phyloP scores from a whole-genome alignment of 2,888 invertebrate genomes.

The Epirrita christyi region DNA sequence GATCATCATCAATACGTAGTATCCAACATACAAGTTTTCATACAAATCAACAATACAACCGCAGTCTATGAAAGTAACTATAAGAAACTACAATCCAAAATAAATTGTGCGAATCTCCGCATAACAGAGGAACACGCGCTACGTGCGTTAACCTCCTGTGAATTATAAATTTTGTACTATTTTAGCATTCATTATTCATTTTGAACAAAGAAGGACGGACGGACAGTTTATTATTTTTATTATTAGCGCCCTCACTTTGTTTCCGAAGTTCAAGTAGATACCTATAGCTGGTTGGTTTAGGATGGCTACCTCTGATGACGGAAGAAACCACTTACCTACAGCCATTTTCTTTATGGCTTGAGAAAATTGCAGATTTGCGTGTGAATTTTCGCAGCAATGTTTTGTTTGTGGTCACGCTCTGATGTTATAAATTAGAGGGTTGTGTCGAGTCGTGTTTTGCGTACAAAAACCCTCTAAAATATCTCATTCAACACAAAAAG shows the following conservation, averaged over 20 bases:
- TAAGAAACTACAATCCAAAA: background rate
- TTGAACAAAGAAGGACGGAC: constrained; percentile 1
- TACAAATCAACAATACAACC: too few relatives aligned
- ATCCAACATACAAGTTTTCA: too few relatives aligned
- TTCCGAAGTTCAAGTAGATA: background rate
- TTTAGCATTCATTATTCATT: constrained; percentile 10
- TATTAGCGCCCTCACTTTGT: background rate
- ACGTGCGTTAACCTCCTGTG: background rate
- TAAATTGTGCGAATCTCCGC: background rate
- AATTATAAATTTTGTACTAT: background rate
- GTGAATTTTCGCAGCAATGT: background rate
- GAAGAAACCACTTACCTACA: too few relatives aligned
- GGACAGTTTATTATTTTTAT: constrained; percentile 4
- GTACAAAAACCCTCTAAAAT: constrained; percentile 1
- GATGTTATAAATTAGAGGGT: constrained; percentile 5
- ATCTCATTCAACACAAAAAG: constrained; percentile 3
- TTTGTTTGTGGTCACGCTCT: background rate
- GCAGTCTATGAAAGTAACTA: too few relatives aligned
- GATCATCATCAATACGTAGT: too few relatives aligned
- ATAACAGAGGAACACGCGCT: background rate
- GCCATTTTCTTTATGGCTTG: background rate
- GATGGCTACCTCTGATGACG: background rate
- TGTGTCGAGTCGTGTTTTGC: constrained; percentile 1
- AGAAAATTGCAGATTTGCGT: background rate
- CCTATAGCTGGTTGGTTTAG: background rate